These are phyloP conservation scores for Metellina segmentata DNA, from an alignment of 2,888 invertebrate species.

Conservation along the genomic window DNA sequence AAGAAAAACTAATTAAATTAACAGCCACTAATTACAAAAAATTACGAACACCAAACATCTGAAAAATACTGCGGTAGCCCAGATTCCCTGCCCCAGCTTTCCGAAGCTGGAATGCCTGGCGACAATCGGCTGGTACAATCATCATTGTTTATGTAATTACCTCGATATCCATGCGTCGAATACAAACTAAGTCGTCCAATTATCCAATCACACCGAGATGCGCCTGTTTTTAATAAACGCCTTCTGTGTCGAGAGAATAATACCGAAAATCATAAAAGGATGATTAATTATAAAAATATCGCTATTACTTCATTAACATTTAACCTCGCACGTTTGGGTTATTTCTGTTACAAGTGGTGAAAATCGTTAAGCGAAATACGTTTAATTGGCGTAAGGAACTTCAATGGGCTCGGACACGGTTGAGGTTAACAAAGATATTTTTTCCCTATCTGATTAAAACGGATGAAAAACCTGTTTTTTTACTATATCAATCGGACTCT, in stretches of 20 bases:
- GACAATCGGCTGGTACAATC: slow-evolving; percentile 55
- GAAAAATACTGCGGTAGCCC: slow-evolving; percentile 17
- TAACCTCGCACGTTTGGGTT: slow-evolving; percentile 65
- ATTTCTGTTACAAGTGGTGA: slow-evolving; percentile 60
- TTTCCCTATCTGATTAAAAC: not conserved
- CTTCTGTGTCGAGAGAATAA: slow-evolving; percentile 74
- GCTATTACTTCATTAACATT: slow-evolving; percentile 76
- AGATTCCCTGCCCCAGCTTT: slow-evolving; percentile 3
- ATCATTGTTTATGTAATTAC: slow-evolving; percentile 75
- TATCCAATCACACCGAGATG: slow-evolving; percentile 73
- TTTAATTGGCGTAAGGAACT: slow-evolving; percentile 66
- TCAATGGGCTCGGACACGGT: slow-evolving; percentile 23
- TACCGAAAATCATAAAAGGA: slow-evolving; percentile 70
- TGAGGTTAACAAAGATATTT: not conserved
- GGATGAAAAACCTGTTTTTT: not conserved
- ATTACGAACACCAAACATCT: slow-evolving; percentile 48
- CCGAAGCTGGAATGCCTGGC: slow-evolving; percentile 1
- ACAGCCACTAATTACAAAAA: slow-evolving; percentile 60
- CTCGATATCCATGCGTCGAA: slow-evolving; percentile 60
- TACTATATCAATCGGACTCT: not conserved
- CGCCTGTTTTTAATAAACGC: slow-evolving; percentile 71
- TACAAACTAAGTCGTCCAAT: slow-evolving; percentile 72
- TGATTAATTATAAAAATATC: slow-evolving; percentile 76
- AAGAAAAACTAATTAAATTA: slow-evolving; percentile 55
- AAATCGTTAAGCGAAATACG: slow-evolving; percentile 47